Evolutionary conservation across 2,113 vertebrate genomes (phyloP), one percentile per base, ranked within the genome.

Genomic region (Corythoichthys haematopterus): DNA sequence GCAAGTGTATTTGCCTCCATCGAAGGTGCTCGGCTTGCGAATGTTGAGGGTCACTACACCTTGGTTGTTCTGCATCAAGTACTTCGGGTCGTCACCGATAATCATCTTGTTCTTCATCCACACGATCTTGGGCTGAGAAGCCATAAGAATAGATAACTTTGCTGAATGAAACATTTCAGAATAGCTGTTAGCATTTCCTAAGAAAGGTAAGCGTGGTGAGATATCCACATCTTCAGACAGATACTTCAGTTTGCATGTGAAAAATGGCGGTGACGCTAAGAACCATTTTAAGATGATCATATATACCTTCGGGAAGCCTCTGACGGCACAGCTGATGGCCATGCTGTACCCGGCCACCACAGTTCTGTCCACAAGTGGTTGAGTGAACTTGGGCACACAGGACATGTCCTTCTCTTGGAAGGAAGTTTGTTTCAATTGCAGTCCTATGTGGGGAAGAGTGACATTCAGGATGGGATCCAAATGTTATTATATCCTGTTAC

Each of bases 71-170:
- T 89, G 90, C 91, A 94, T 95, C 79, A 95, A 79, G 87, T 84
- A 97, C 77, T 94, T 95, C 47, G 94, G 92, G 51, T 97, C 90
- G 6, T 92, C 93, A 0, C 88, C 80, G 5, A 96, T 87, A 43
- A 94, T 92, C 92, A 94, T 91, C 69, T 85, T 93, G 83, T 96
- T 96, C 87, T 95, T 96, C 93, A 95, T 93, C 95, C 95, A 97
- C 60, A 91, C 68, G 56, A 97, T 93, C 76, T 94, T 96, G 0
- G 95, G 95, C 94, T 97, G 12, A 52, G 13, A 62, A 58, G 36
- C 7, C 4, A 38, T 55, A 56, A 16, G 0, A 51, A 20, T 8
- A 38, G 8, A 63, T 28, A 63, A 60, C 43, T 10, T 37, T 1
- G 50, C 15, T 12, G 7, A 40, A 69, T 3, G 28, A 28, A 40